phyloP scores from a whole-genome alignment of 2,888 invertebrate genomes.

The Octodonta nipae region DNA sequence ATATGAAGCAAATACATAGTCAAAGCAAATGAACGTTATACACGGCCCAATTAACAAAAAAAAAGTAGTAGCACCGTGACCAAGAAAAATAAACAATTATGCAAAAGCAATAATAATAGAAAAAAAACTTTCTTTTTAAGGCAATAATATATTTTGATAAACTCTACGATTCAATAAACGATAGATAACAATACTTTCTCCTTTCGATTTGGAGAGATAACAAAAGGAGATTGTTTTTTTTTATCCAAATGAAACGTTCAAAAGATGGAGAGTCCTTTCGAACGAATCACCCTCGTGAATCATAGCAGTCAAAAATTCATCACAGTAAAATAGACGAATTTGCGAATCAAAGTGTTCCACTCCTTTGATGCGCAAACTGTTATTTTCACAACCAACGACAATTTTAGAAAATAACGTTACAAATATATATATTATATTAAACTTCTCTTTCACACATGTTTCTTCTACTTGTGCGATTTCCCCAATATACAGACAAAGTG shows the following conservation, averaged over 20 bases:
- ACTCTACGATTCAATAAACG: not conserved
- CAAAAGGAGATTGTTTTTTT: conserved; percentile 1
- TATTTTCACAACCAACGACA: conserved; percentile 28
- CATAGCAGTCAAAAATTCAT: conserved; percentile 11
- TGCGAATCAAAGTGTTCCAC: conserved; percentile 26
- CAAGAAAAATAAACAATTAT: conserved; percentile 24
- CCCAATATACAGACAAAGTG: conserved; percentile 34
- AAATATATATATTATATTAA: conserved; percentile 10
- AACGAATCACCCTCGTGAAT: not conserved
- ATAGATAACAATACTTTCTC: not conserved
- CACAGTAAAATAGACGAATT: conserved; percentile 23
- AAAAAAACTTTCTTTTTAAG: conserved; percentile 17
- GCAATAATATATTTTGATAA: conserved; percentile 15
- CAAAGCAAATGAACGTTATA: conserved; percentile 6
- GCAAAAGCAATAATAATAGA: conserved; percentile 24
- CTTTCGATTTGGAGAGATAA: not conserved
- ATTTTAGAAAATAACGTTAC: conserved; percentile 28
- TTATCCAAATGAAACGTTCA: not conserved
- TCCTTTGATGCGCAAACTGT: conserved; percentile 20
- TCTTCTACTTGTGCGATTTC: conserved; percentile 25
- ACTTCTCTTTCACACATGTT: conserved; percentile 12
- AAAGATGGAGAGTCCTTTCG: no score
- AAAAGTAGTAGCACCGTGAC: conserved; percentile 20
- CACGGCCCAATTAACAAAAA: conserved; percentile 18
- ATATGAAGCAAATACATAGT: conserved; percentile 8